Percentiles rank a stretch among this genome's conserved stretches.
Conservation (phyloP, 2,888 invertebrate genomes). For the Drosophila nigricruria region DNA sequence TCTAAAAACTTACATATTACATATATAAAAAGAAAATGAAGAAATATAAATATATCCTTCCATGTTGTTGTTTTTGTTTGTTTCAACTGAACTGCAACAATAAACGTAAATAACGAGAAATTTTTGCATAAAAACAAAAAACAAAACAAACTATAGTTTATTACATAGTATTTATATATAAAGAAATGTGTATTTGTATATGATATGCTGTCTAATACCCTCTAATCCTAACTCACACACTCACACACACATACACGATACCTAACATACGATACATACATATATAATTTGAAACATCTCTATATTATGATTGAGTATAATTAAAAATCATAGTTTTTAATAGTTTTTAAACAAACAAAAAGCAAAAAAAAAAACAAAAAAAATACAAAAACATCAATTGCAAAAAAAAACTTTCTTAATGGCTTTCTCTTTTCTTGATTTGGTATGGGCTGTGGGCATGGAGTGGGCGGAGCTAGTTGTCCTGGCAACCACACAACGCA, state of each 20-base stretch:
- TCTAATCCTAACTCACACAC: constrained; percentile 61
- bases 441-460: not conserved
- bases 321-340: constrained; percentile 84
- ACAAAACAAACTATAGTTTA: constrained; percentile 64
- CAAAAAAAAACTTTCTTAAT: constrained; percentile 37
- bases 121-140: constrained; percentile 46
- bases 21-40: not conserved
- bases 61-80: constrained; percentile 73
- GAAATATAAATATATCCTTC: constrained; percentile 60
- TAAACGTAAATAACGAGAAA: constrained; percentile 36
- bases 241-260: constrained; percentile 42
- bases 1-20: constrained; percentile 29
- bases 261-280: constrained; percentile 54
- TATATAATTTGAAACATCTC: constrained; percentile 73
- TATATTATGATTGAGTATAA: constrained; percentile 82
- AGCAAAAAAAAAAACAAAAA: constrained; percentile 25
- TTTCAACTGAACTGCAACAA: constrained; percentile 61
- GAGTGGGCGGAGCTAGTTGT: constrained; percentile 11
- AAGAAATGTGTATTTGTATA: constrained; percentile 72
- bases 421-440: constrained; percentile 33
- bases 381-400: constrained; percentile 50
- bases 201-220: constrained; percentile 77
- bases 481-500: constrained; percentile 51
- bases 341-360: constrained; percentile 82
- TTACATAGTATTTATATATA: constrained; percentile 68